Base-by-base conservation (phyloP, 2,113 vertebrate genomes). In the Brachirus orientalis region DNA sequence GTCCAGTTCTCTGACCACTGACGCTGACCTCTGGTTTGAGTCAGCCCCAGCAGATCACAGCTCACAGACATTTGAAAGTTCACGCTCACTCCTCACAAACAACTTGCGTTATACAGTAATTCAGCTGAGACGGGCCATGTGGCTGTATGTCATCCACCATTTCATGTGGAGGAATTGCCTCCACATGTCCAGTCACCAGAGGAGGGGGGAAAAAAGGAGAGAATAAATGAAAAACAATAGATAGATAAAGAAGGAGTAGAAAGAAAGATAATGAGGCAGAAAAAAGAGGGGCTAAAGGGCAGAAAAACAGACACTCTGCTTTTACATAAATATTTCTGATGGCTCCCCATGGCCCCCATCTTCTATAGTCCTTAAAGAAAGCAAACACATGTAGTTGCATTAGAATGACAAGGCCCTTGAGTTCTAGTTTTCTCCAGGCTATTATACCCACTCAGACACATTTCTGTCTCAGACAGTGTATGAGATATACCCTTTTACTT, bases 401-500 rank as follows among this genome's bases (percentile, higher is more conserved):
- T 36, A 79, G 64, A 67, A 67, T 69, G 63, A 79, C 16, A 7
- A 59, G 70, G 74, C 62, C 35, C 70, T 82, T 72, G 48, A 72
- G 68, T 80, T 85, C 63, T 58, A 79, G 61, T 86, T n/a, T 82
- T 84, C 79, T 79, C 28, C 28, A 36, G 82, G 79, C 82, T 68
- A 79, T 67, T 57, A 41, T 51, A 69, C 69, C 78, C 81, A 79
- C 64, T 84, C 51, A 76, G 71, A 65, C 68, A 69, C 55, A 66
- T 80, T 78, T 83, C 63, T 65, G 69, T 79, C 79, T 66, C 60
- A 59, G 70, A 72, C 72, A 67, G 47, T 46, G 43, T 47, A 47
- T 69, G 56, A 71, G 69, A 72, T 64, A 60, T 60, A 63, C 52
- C 35, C 48, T 54, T 61, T 67, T 73, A 57, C 67, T 62, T 37